Evolutionary conservation across 2,888 invertebrate genomes (phyloP).

Genomic region (Fabriciana adippe): DNA sequence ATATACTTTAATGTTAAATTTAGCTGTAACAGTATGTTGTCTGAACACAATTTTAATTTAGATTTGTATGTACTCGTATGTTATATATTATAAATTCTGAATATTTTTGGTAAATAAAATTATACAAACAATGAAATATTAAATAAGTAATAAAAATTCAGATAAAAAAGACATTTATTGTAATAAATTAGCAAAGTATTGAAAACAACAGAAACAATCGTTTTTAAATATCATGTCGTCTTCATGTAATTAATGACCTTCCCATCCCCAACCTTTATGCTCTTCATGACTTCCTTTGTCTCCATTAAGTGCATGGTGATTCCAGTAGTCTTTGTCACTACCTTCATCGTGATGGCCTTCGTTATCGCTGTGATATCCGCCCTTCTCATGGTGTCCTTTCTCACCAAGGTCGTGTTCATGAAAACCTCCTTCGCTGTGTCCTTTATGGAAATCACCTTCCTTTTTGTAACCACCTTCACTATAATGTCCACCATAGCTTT

Average conservation of each 20-base stretch:
- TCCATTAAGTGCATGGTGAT: conserved; percentile 86
- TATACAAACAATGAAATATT: too few species aligned
- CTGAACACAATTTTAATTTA: background rate
- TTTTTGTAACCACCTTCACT: conserved; percentile 89
- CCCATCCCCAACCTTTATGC: conserved; percentile 89
- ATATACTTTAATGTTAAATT: conserved; percentile 24
- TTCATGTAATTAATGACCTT: conserved; percentile 63
- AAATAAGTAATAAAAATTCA: background rate
- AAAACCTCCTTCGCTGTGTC: conserved; percentile 88
- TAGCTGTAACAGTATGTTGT: conserved; percentile 17
- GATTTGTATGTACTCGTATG: background rate
- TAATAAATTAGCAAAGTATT: conserved; percentile 34
- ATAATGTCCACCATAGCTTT: conserved; percentile 89
- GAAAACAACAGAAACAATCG: conserved; percentile 44
- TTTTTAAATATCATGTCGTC: conserved; percentile 17
- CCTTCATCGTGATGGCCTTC: conserved; percentile 89
- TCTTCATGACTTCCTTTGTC: conserved; percentile 90
- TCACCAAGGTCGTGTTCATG: conserved; percentile 90
- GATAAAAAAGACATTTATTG: conserved; percentile 11
- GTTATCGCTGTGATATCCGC: conserved; percentile 89
- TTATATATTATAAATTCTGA: too few species aligned
- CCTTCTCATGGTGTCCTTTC: conserved; percentile 89
- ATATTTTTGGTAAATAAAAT: too few species aligned
- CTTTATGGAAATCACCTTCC: conserved; percentile 90
- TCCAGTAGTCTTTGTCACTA: conserved; percentile 88